Evolutionary conservation across 2,888 invertebrate genomes (phyloP), one percentile per base, ranked within the genome.

Genomic region (Ornithoptera alexandrae): DNA sequence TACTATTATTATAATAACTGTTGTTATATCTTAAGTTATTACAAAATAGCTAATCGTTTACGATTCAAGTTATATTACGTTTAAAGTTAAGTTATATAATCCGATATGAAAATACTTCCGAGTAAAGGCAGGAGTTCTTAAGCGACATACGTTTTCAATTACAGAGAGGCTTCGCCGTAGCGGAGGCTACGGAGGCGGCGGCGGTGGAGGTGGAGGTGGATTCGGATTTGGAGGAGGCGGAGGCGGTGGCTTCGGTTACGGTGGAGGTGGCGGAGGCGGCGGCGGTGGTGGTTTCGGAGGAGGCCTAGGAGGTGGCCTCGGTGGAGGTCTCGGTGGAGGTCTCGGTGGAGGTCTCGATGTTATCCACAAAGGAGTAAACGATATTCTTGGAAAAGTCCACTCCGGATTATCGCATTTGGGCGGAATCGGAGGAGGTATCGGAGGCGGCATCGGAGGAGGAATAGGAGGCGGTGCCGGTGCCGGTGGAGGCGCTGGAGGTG

Each of bases 161-260:
- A 60, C 85, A 90, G 90, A 82, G 69, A 81, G 88, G 78, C 72
- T 85, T 18, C 83, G 85, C 17, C 84, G 89, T 56, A 84, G 88
- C 62, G 84, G 85, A 70, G 81, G 82, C 15, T 76, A 78, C 61
- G 77, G 76, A 10, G 77, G 79, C 12, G 81, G 79, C 12, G 81
- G 79, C 17, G 78, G 78, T 0, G 79, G 79, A 6, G 80, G 79
- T 1, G 81, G 81, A 5, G 80, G 77, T 0, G 78, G 79, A 5
- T 76, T 77, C 5, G 79, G 79, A 0, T 76, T 76, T n/a, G 76
- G 76, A 42, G 78, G 78, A 0, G 79, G 79, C 1, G 81, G 79
- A 0, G 81, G 79, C 15, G 75, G 74, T 5, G 79, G 79, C 1
- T 72, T 65, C 8, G 83, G 81, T 0, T 78, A 75, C 1, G 78